These are phyloP conservation scores for Drosophila saltans DNA, from an alignment of 1,140 invertebrate species.

Conservation along the genomic window DNA sequence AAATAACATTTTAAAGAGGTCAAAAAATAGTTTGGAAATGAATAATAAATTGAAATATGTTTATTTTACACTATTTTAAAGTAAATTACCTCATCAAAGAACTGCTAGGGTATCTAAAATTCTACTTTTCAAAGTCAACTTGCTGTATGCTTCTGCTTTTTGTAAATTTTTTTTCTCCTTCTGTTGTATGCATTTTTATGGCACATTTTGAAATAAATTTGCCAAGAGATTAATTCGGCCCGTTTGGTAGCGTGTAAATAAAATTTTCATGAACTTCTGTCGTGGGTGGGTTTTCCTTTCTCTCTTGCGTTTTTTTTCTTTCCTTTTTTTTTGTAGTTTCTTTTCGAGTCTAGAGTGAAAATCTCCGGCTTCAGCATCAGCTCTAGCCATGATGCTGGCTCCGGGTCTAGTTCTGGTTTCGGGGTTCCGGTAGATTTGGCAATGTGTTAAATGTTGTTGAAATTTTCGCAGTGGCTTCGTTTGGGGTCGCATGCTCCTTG, in stretches of 20 bases:
- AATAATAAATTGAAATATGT: no score
- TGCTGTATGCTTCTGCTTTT: neutral
- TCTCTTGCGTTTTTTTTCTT: neutral
- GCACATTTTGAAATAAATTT: slow-evolving; percentile 82
- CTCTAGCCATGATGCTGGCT: slow-evolving; percentile 35
- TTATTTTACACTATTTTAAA: no score
- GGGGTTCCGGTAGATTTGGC: slow-evolving; percentile 75
- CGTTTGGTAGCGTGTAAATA: slow-evolving; percentile 81
- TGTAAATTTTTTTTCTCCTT: slow-evolving; percentile 17
- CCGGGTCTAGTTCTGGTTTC: slow-evolving; percentile 34
- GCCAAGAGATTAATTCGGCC: slow-evolving; percentile 79
- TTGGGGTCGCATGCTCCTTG: slow-evolving; percentile 44
- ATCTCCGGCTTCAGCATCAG: slow-evolving; percentile 27
- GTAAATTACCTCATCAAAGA: no score
- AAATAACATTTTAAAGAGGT: no score
- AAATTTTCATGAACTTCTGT: slow-evolving; percentile 79
- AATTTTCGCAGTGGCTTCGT: slow-evolving; percentile 51
- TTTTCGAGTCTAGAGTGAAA: slow-evolving; percentile 16
- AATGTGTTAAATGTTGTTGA: slow-evolving; percentile 81
- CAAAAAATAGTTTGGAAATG: no score
- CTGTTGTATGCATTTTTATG: slow-evolving; percentile 79
- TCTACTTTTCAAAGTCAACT: neutral
- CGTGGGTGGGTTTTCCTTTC: slow-evolving; percentile 36
- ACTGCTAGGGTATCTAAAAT: neutral
- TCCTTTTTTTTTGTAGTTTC: slow-evolving; percentile 43